Conservation (phyloP, 2,113 vertebrate species). For the Kryptolebias marmoratus region DNA sequence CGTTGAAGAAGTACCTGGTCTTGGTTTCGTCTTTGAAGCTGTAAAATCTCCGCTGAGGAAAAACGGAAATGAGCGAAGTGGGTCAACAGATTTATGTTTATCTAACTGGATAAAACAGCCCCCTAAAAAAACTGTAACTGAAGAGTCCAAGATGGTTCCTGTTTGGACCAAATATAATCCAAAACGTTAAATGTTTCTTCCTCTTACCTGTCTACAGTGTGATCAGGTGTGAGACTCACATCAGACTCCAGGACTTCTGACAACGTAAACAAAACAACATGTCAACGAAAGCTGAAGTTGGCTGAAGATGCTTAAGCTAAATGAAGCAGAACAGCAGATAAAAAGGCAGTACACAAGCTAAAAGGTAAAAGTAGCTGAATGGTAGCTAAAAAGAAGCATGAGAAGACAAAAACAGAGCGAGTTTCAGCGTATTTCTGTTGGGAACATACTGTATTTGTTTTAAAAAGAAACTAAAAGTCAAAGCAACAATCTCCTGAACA, state of each 20-base stretch:
- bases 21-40: slow-evolving; percentile 76
- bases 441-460: too few species aligned
- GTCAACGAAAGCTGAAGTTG: too few species aligned
- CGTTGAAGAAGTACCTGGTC: slow-evolving; percentile 78
- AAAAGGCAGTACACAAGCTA: too few species aligned
- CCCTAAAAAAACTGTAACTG: neutral
- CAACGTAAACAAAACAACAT: slow-evolving; percentile 28
- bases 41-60: slow-evolving; percentile 62
- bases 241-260: slow-evolving; percentile 75
- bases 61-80: neutral
- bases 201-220: slow-evolving; percentile 72
- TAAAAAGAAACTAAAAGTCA: too few species aligned
- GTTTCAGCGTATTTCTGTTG: too few species aligned
- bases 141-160: neutral
- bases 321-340: too few species aligned
- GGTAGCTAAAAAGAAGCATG: too few species aligned
- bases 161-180: neutral
- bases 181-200: neutral
- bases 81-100: neutral
- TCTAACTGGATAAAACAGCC: neutral
- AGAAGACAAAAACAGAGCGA: too few species aligned
- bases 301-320: too few species aligned
- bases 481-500: too few species aligned
- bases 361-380: too few species aligned
- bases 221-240: slow-evolving; percentile 72